Percentiles rank a stretch among this genome's conserved stretches.
phyloP scores from a whole-genome alignment of 2,888 invertebrate genomes.

The Ophraella communa region DNA sequence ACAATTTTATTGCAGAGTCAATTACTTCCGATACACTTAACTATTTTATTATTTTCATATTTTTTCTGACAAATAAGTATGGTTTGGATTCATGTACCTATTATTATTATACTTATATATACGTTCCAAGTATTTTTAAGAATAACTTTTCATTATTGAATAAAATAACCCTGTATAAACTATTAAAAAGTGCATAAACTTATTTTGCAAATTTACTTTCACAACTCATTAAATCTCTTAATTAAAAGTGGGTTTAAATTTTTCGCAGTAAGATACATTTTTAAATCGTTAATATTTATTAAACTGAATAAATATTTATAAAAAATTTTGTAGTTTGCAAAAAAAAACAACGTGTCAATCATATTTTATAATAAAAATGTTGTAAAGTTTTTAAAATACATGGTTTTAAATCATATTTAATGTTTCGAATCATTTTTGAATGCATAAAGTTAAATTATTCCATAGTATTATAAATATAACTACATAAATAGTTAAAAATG shows the following conservation, averaged over 20 bases:
- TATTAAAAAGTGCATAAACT: not conserved
- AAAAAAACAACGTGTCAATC: not conserved
- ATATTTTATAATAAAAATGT: slow-evolving; percentile 1
- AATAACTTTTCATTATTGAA: not conserved
- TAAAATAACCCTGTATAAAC: not conserved
- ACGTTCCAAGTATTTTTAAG: no score
- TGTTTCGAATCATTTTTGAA: no score
- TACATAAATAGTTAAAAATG: no score
- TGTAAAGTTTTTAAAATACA: not conserved
- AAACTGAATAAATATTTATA: slow-evolving; percentile 3
- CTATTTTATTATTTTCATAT: no score
- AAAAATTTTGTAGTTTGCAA: not conserved
- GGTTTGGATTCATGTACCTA: no score
- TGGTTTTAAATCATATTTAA: no score
- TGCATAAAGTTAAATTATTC: no score
- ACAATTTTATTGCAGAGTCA: no score
- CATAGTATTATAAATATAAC: no score
- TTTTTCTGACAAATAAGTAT: no score
- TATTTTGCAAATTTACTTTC: not conserved
- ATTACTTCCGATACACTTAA: no score
- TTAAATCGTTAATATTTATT: slow-evolving; percentile 3
- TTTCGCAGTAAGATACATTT: not conserved
- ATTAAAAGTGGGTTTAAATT: not conserved
- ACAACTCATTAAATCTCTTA: not conserved
- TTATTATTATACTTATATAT: no score